Percentiles rank a stretch among this genome's conserved stretches.
Conservation (phyloP, 1,140 invertebrate genomes). For the Aphaenogaster floridana region DNA sequence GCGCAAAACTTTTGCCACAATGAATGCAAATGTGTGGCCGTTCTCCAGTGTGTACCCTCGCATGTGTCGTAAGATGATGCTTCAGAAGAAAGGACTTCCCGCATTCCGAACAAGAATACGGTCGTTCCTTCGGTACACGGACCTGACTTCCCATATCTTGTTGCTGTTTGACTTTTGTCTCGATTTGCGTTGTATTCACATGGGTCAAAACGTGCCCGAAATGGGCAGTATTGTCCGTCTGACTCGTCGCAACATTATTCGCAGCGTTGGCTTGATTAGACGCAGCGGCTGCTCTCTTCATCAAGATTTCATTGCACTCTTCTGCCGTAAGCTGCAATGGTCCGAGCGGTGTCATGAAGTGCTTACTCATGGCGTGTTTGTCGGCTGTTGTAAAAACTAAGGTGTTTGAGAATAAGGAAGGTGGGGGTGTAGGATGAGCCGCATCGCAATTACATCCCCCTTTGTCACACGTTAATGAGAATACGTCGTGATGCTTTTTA, state of each 20-base stretch:
- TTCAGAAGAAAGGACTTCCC: conserved; percentile 94
- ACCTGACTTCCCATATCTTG: conserved; percentile 89
- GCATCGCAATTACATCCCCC: conserved; percentile 85
- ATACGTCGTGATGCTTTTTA: conserved; percentile 85
- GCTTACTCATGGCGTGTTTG: conserved; percentile 85
- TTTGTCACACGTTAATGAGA: conserved; percentile 84
- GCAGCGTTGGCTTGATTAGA: conserved; percentile 80
- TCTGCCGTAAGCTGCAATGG: conserved; percentile 91
- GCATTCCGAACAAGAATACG: conserved; percentile 93
- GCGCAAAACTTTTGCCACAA: conserved; percentile 95
- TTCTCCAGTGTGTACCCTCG: conserved; percentile 93
- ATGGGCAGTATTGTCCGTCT: conserved; percentile 86
- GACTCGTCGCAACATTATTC: conserved; percentile 83
- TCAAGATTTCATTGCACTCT: conserved; percentile 92
- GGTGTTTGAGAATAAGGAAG: conserved; percentile 84
- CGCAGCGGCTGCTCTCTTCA: conserved; percentile 89
- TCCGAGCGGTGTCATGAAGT: conserved; percentile 90
- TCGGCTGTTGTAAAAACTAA: conserved; percentile 85
- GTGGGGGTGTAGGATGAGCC: conserved; percentile 81
- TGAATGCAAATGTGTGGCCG: conserved; percentile 94
- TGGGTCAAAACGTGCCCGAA: conserved; percentile 86
- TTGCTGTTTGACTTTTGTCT: conserved; percentile 88
- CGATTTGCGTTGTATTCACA: conserved; percentile 87
- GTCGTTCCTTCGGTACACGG: conserved; percentile 90
- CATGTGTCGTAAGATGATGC: conserved; percentile 93